Percentiles rank a stretch among this genome's conserved stretches.
phyloP scores from a whole-genome alignment of 92 coral and sea anemone species.

The Phenganax marumi region DNA sequence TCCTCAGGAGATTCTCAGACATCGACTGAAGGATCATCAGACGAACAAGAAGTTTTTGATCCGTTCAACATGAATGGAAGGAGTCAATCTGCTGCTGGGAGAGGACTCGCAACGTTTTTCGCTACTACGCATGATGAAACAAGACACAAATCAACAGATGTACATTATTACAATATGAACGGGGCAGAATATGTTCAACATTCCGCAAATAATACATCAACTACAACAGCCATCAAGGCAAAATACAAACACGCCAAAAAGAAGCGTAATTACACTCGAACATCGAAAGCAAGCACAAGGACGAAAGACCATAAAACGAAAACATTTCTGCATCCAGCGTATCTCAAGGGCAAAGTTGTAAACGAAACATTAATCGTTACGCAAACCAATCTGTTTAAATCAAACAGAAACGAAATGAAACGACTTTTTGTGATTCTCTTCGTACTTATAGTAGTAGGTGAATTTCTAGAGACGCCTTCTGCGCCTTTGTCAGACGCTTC shows the following conservation, averaged over 20 bases:
- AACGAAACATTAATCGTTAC: slow-evolving; percentile 24
- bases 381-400: slow-evolving; percentile 71
- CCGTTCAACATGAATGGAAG: slow-evolving; percentile 42
- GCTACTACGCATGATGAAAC: slow-evolving; percentile 16
- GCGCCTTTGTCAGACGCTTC: slow-evolving; percentile 94
- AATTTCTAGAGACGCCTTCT: slow-evolving; percentile 90
- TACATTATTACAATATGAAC: slow-evolving; percentile 34
- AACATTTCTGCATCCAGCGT: neutral
- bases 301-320: neutral
- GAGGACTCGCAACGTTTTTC: slow-evolving; percentile 20
- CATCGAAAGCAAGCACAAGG: neutral
- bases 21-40: neutral
- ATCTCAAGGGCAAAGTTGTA: neutral
- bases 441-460: slow-evolving; percentile 88
- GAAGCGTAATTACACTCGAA: neutral
- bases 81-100: slow-evolving; percentile 5
- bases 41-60: slow-evolving; percentile 26
- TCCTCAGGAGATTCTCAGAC: neutral
- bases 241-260: neutral
- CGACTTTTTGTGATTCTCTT: slow-evolving; percentile 80
- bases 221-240: neutral
- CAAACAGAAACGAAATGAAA: slow-evolving; percentile 71
- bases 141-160: slow-evolving; percentile 19
- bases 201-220: neutral
- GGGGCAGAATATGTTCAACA: slow-evolving; percentile 10